Evolutionary conservation across 1,140 invertebrate species (phyloP), one percentile per base, ranked within the genome.

Genomic region (Drosophila dunni): DNA sequence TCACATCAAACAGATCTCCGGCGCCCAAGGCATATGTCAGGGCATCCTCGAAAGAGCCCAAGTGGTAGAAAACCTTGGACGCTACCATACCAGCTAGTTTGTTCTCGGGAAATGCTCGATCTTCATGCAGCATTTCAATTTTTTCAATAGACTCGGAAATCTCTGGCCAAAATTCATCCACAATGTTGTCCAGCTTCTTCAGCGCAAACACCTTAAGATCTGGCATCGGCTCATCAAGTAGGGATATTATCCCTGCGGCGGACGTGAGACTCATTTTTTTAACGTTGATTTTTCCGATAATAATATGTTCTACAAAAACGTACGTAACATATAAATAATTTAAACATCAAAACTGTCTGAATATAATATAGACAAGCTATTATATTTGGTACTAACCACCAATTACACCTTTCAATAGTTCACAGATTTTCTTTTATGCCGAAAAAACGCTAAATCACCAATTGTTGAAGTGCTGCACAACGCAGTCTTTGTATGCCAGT

Each of bases 111-210:
- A 99, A 99, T 10, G 92, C 93, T 82, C 96, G 95, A 90, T 99
- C 97, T 94, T 99, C 98, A 92, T 98, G 97, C 15, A 99, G 94
- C 83, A 98, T 97, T 94, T 99, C 98, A 90, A 99, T 99, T 94
- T 99, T 99, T 89, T 97, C 96, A 90, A 99, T 98, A 9, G 98
- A 97, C 93, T 99, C 98, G 0, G 98, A 98, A 74, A 99, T 99
- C 94, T 99, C 98, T 13, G 98, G 97, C 98, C 98, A 99, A 93
- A 99, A 99, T 92, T 98, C 97, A 92, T 99, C 98, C 0, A 99
- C 98, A 91, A 99, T 97, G 84, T 95, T 94, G 93, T 99, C 96
- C 46, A 99, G 93, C 90, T 98, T 98, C 82, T 96, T 96, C 58
- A 96, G 82, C 17, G 98, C 98, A 93, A 98, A 99, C 2, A 97